phyloP scores from a whole-genome alignment of 2,888 invertebrate genomes.

The Clostera curtula region DNA sequence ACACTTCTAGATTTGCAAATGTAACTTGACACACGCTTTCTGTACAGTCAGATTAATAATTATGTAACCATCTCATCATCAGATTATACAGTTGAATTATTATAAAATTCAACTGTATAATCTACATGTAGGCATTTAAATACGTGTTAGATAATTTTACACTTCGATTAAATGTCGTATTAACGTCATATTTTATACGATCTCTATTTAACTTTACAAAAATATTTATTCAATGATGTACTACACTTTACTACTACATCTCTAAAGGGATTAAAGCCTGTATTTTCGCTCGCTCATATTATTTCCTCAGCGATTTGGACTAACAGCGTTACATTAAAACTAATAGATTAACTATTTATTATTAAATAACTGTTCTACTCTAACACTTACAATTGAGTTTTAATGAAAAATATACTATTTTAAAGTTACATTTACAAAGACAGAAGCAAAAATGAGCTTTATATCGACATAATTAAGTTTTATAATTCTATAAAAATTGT shows the following conservation, averaged over 20 bases:
- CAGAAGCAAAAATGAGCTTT: constrained; percentile 13
- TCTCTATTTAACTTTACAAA: no score
- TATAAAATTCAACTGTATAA: no score
- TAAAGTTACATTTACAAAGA: constrained; percentile 12
- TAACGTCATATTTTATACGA: no score
- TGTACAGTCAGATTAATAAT: constrained; percentile 1
- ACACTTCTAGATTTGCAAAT: constrained; percentile 21
- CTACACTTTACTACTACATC: no score
- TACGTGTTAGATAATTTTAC: background rate
- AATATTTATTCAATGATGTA: no score
- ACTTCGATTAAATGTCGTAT: no score
- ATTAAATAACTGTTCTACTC: background rate
- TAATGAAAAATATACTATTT: constrained; percentile 16
- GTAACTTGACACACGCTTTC: constrained; percentile 7
- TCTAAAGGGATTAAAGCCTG: no score
- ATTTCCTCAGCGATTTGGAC: background rate
- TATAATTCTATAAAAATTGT: constrained; percentile 20
- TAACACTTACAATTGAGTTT: constrained; percentile 4
- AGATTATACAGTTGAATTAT: no score
- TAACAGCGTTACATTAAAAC: no score
- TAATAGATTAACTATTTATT: no score
- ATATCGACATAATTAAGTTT: no score
- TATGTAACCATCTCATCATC: background rate
- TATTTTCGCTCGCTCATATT: no score
- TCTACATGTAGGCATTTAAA: background rate